Percentiles rank a stretch among this genome's conserved stretches.
Conservation (phyloP, 2,797 vertebrate species). For the Sorex maritimensis region DNA sequence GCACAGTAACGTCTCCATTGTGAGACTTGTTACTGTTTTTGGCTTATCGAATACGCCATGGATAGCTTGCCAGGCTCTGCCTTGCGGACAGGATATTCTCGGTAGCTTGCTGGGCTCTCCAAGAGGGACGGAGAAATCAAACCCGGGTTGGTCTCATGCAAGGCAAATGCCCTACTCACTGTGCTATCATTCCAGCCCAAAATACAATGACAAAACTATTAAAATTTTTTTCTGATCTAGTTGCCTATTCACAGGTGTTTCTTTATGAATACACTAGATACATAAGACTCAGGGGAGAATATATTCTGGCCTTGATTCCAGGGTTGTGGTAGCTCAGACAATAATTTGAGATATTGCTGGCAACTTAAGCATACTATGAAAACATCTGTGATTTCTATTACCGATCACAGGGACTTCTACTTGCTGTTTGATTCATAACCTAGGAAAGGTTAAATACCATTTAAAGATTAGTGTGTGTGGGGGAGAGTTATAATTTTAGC, state of each 20-base stretch:
- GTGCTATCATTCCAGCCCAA: no score
- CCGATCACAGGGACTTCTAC: slow-evolving; percentile 5
- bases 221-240: background rate
- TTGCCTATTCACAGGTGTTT: background rate
- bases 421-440: background rate
- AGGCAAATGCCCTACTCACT: no score
- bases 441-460: background rate
- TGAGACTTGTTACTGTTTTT: no score
- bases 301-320: background rate
- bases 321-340: slow-evolving; percentile 19
- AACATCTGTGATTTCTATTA: slow-evolving; percentile 37
- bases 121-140: no score
- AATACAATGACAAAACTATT: no score
- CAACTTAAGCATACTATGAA: background rate
- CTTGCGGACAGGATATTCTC: no score
- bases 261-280: background rate
- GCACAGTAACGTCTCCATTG: no score
- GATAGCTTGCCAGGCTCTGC: no score
- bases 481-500: background rate
- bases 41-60: no score
- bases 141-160: no score
- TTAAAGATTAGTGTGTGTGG: background rate
- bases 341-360: background rate
- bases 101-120: no score
- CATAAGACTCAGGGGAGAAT: background rate